Base-by-base conservation (phyloP, 2,113 vertebrate genomes). In the Atlantisia rogersi region DNA sequence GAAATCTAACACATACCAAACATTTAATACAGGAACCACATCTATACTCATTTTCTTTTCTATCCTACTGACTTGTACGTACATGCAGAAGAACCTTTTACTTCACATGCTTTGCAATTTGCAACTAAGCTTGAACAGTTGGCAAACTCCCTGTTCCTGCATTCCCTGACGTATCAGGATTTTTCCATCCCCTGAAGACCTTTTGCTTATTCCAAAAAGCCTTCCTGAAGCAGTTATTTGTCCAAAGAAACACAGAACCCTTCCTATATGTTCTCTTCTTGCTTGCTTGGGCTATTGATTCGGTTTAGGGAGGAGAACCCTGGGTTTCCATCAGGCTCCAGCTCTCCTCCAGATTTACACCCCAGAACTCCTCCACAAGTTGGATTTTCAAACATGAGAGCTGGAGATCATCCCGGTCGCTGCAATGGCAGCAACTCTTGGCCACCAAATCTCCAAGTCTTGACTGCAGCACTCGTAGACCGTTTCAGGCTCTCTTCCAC, bases 121-220 rank as follows among this genome's bases (percentile, higher is more conserved):
- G 81, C 91, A 95, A 17, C 80, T 80, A 78, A 81, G 74, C 86
- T 40, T 63, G 48, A 95, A 74, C 7, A 56, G 32, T 4, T 92
- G 91, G 86, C 83, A 88, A 63, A 63, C 56, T 67, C 52, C 42
- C 91, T 32, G 5, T 56, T 89, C 48, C 69, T 71, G 48, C 68
- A 46, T 69, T 94, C 93, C 86, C 82, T 86, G 68, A 86, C 25
- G 5, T 53, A 92, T 48, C 62, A 40, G 53, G 35, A 75, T 82
- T 94, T 88, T 83, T 92, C 75, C 77, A 86, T 73, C 11, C 77
- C 62, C 73, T 55, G 22, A 84, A 88, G 88, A 92, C 56, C 71
- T 82, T 68, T 42, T 87, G 73, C 48, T 86, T 76, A 40, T 35
- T 89, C 46, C 71, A 73, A 44, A 78, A 84, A 75, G 60, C 21